Evolutionary conservation across 53 echinoderm and acorn worm species (phyloP).

Genomic region (Mesocentrotus franciscanus): DNA sequence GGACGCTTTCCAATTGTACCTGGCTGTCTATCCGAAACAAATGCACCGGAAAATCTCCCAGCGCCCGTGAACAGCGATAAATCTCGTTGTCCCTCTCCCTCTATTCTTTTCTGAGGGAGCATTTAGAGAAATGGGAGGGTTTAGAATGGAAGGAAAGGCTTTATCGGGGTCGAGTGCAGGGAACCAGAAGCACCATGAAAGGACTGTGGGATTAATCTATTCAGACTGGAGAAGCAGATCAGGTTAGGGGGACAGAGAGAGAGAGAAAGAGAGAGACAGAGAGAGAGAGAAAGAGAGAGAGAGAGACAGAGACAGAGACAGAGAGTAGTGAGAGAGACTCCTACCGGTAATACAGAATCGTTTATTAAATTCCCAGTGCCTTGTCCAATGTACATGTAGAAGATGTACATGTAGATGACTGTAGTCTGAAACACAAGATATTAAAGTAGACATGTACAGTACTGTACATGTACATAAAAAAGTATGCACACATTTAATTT

Average conservation of each 20-base stretch:
- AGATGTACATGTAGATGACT: too few species aligned
- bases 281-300: neutral
- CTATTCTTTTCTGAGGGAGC: neutral
- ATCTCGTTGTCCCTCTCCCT: constrained; percentile 51
- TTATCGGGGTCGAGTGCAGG: constrained; percentile 42
- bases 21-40: constrained; percentile 32
- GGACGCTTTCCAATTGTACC: constrained; percentile 55
- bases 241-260: neutral
- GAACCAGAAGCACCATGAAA: constrained; percentile 1
- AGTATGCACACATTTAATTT: too few species aligned
- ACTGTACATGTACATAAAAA: neutral
- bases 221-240: neutral
- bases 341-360: neutral
- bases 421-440: neutral
- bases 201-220: constrained; percentile 28
- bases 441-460: neutral
- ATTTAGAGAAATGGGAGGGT: neutral
- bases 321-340: neutral
- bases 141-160: constrained; percentile 18
- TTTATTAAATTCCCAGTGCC: neutral
- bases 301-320: neutral
- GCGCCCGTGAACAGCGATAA: constrained; percentile 24
- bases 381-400: neutral
- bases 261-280: neutral
- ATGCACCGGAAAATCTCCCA: constrained; percentile 59